Evolutionary conservation across 2,797 vertebrate genomes (phyloP).

Genomic region (Chelonia mydas): DNA sequence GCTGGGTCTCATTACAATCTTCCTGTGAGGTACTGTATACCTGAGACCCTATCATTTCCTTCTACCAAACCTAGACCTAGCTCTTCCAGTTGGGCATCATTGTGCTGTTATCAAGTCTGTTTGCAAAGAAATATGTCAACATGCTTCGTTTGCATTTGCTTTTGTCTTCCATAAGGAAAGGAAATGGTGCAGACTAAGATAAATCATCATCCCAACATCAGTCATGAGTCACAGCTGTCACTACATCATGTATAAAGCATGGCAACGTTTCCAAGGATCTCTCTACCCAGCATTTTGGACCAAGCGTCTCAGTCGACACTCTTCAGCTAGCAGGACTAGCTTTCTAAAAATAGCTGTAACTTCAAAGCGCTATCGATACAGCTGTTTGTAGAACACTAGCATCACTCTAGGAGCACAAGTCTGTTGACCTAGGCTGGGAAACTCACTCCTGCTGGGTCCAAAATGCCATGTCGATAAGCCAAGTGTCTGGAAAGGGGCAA

Average conservation of each 20-base stretch:
- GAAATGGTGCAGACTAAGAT: background rate
- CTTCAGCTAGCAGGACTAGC: background rate
- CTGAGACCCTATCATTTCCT: slow-evolving; percentile 24
- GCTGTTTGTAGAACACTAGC: background rate
- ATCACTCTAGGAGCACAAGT: background rate
- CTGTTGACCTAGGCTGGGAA: background rate
- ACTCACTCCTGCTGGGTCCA: background rate
- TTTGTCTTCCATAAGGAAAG: slow-evolving; percentile 6
- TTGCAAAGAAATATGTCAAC: slow-evolving; percentile 36
- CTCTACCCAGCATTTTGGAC: background rate
- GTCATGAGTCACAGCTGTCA: background rate
- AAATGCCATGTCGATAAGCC: background rate
- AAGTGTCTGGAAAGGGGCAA: background rate
- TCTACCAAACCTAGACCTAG: background rate
- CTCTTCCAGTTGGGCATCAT: slow-evolving; percentile 33
- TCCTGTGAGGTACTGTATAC: slow-evolving; percentile 45
- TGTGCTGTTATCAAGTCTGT: background rate
- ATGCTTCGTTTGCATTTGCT: slow-evolving; percentile 7
- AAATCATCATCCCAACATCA: background rate
- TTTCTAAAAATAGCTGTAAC: background rate
- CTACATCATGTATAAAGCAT: background rate
- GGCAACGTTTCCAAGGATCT: background rate
- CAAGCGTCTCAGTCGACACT: background rate
- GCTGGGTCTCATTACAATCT: slow-evolving; percentile 56
- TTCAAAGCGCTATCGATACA: background rate